These are phyloP conservation scores for Didymodactylos carnosus DNA, from an alignment of 2,888 invertebrate species.

Conservation along the genomic window DNA sequence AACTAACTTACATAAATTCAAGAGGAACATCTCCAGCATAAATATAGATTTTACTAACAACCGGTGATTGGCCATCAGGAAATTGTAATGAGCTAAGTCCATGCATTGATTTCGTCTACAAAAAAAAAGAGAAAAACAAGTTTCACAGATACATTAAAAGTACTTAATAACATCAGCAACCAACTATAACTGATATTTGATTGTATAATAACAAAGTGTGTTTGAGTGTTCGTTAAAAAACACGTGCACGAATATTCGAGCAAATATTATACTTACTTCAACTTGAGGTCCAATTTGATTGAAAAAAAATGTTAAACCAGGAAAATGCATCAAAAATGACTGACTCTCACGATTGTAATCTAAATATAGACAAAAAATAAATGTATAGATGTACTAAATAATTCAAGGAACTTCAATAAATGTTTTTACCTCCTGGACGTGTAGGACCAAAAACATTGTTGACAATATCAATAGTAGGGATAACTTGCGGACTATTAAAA, in stretches of 20 bases:
- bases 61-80: conserved; percentile 71
- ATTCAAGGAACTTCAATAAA: too few species aligned
- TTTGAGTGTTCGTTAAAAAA: too few species aligned
- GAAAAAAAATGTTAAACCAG: conserved; percentile 88
- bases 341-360: conserved; percentile 86
- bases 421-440: conserved; percentile 54
- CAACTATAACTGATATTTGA: too few species aligned
- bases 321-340: conserved; percentile 79
- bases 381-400: background rate
- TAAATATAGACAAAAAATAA: conserved; percentile 19
- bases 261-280: conserved; percentile 30
- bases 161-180: background rate
- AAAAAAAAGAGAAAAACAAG: conserved; percentile 6
- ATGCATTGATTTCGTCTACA: conserved; percentile 39
- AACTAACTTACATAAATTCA: too few species aligned
- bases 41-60: conserved; percentile 74
- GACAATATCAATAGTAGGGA: conserved; percentile 88
- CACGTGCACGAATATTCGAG: too few species aligned
- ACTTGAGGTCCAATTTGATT: conserved; percentile 53
- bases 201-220: too few species aligned
- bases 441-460: conserved; percentile 97
- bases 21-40: conserved; percentile 48
- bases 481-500: conserved; percentile 59
- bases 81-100: conserved; percentile 76
- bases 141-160: too few species aligned